Percentiles rank a stretch among this genome's conserved stretches.
Conservation (phyloP, 2,888 invertebrate genomes). For the Seira sanloemensis region DNA sequence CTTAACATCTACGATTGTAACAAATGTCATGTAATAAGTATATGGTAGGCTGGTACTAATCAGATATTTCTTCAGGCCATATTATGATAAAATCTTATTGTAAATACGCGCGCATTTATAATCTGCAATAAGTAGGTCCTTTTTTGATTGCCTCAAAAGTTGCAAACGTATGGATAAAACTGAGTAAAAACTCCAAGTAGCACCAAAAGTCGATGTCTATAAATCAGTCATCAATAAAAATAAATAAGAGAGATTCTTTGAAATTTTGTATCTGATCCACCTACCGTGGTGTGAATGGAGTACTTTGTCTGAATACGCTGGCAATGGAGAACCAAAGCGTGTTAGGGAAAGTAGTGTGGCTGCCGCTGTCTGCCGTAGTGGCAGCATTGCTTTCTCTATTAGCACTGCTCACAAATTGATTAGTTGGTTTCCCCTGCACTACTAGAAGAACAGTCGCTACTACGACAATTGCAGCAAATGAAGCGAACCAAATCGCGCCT, state of each 20-base stretch:
- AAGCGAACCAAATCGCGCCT: slow-evolving; percentile 70
- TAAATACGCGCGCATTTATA: no score
- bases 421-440: slow-evolving; percentile 69
- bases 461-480: slow-evolving; percentile 69
- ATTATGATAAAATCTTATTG: no score
- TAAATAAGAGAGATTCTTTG: background rate
- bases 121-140: no score
- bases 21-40: no score
- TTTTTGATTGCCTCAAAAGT: no score
- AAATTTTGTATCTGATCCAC: slow-evolving; percentile 30
- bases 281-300: slow-evolving; percentile 73
- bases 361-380: slow-evolving; percentile 15
- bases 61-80: no score
- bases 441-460: slow-evolving; percentile 71
- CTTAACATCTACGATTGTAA: no score
- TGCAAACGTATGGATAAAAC: no score
- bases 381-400: background rate
- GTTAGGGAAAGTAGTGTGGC: slow-evolving; percentile 68
- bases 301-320: slow-evolving; percentile 72
- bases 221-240: no score
- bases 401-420: slow-evolving; percentile 17
- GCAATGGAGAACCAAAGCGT: slow-evolving; percentile 73
- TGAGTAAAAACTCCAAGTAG: no score
- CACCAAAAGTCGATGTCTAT: no score
- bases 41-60: no score